phyloP scores from a whole-genome alignment of 2,113 vertebrate species.

The Cercopithecus mona region DNA sequence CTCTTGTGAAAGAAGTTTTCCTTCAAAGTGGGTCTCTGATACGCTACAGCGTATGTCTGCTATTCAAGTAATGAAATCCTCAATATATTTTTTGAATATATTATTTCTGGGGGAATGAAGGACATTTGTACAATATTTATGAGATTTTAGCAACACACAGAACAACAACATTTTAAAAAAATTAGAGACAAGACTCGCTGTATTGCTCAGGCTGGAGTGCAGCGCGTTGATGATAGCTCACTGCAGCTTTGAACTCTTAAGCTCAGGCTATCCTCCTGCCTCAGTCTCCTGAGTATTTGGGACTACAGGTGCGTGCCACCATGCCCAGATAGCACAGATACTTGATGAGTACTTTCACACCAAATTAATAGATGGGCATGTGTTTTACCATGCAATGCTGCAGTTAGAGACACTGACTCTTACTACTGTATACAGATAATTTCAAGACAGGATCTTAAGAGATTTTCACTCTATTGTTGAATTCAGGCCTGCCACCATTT shows the following conservation, averaged over 20 bases:
- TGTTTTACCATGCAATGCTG: background rate
- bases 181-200: background rate
- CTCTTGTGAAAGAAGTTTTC: background rate
- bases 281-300: too few relatives aligned
- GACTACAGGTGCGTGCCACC: too few relatives aligned
- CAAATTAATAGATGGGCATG: background rate
- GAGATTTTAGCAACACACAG: background rate
- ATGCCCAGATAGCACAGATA: too few relatives aligned
- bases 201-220: background rate
- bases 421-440: background rate
- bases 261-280: too few relatives aligned
- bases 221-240: background rate
- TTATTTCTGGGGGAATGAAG: background rate
- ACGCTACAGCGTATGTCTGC: background rate
- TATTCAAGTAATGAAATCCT: background rate
- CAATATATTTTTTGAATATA: background rate
- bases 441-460: background rate
- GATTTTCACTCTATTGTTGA: background rate
- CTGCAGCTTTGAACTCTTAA: background rate
- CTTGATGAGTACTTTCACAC: background rate
- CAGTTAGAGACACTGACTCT: background rate
- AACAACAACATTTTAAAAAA: background rate
- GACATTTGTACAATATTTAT: background rate
- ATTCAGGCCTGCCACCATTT: background rate
- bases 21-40: background rate